Base-by-base conservation (phyloP, 2,113 vertebrate genomes). In the Albula goreensis region DNA sequence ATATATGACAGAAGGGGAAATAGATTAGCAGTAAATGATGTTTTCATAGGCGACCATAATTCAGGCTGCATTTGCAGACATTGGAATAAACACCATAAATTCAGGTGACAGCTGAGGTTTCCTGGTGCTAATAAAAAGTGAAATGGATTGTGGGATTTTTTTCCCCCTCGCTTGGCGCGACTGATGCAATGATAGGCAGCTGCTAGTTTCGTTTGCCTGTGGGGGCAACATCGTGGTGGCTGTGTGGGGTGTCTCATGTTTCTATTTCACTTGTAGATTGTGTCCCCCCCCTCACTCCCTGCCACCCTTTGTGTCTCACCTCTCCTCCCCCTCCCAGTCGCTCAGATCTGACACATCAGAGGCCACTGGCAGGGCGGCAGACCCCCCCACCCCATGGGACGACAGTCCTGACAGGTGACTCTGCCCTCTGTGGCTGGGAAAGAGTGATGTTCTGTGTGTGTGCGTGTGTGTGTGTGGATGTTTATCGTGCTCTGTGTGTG, bases 21-120 rank as follows among this genome's bases (percentile, higher is more conserved):
- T 81, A 90, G 81, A 92, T 89, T 89, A 89, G 83, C 85, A 85
- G 88, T 89, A 88, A 92, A 90, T 92, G 22, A 91, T 90, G 86
- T 90, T 90, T 91, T 89, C 82, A 82, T 84, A 80, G 82, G n/a
- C 50, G 53, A 80, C 81, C 80, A 87, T 90, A 88, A 90, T 87
- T 90, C 89, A 89, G 86, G 25, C 83, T 78, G 87, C 82, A 77
- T 89, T 89, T 66, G 25, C 85, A 83, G 81, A 48, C 84, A 87
- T 89, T 91, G 90, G 90, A 90, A 90, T 90, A 89, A 91, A 90
- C 88, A 89, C 85, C 78, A 87, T 90, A 87, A 89, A 88, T 91
- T 88, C 88, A 83, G 87, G 56, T 15, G 56, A 31, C 82, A 83
- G 83, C 9, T 6, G 82, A 82, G 79, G 25, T 87, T 89, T 87